A percentile compares a stretch with the other conserved stretches of the same genome.
Conservation (phyloP, 2,888 invertebrate genomes). For the Limenitis camilla region DNA sequence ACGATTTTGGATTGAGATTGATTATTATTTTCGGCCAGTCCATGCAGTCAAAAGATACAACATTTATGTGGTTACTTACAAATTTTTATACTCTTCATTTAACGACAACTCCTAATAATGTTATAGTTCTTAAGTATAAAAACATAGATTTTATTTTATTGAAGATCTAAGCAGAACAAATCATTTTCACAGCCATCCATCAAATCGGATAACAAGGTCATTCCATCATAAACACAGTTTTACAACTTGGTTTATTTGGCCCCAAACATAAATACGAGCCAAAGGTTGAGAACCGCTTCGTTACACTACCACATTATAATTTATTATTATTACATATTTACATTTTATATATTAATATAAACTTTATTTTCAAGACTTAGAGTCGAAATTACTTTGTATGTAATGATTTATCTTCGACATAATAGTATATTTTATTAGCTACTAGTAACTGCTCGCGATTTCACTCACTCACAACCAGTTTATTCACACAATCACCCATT, state of each 20-base stretch:
- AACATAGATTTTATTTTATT: no score
- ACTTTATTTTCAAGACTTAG: conserved; percentile 3
- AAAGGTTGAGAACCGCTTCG: conserved; percentile 41
- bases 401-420: conserved; percentile 14
- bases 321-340: conserved; percentile 21
- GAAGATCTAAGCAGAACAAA: conserved; percentile 2
- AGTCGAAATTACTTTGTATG: conserved; percentile 5
- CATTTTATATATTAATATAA: conserved; percentile 5
- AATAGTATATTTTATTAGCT: conserved; percentile 20
- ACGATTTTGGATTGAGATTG: no score
- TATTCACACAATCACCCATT: not conserved
- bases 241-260: conserved; percentile 47
- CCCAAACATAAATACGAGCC: conserved; percentile 41
- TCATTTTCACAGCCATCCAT: conserved; percentile 13
- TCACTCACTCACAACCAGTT: not conserved
- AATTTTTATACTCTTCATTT: no score
- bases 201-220: conserved; percentile 39
- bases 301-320: conserved; percentile 24
- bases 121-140: no score
- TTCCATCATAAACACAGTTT: conserved; percentile 49
- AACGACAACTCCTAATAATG: no score
- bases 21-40: no score
- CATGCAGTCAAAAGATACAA: no score
- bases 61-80: no score
- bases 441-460: conserved; percentile 20